phyloP scores from a whole-genome alignment of 2,888 invertebrate genomes.

The Drosophila imparisetae region DNA sequence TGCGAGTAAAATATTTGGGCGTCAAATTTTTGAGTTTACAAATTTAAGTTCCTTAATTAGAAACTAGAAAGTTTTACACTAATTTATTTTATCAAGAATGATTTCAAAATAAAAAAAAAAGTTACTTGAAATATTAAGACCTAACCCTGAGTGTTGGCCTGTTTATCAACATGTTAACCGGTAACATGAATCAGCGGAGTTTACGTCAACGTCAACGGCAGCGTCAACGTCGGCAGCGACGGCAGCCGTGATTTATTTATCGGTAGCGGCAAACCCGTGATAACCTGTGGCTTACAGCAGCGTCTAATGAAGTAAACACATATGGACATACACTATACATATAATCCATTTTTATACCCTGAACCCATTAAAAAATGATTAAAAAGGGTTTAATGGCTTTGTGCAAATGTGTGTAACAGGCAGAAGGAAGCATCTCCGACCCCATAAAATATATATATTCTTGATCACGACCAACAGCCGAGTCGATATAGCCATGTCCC shows the following conservation, averaged over 20 bases:
- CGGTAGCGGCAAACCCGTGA: constrained; percentile 60
- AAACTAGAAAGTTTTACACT: not conserved
- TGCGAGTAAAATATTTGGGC: not conserved
- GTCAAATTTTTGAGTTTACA: not conserved
- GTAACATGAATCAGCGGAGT: constrained; percentile 37
- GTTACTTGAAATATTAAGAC: not conserved
- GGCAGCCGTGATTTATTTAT: constrained; percentile 57
- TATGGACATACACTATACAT: not conserved
- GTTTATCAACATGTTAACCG: constrained; percentile 8
- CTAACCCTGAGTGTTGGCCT: not conserved
- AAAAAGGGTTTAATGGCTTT: too few species aligned
- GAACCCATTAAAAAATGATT: too few species aligned
- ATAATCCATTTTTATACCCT: not conserved
- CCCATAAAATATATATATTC: too few species aligned
- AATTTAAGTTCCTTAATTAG: not conserved
- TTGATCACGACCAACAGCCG: too few species aligned
- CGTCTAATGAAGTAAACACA: constrained; percentile 35
- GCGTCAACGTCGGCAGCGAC: constrained; percentile 3
- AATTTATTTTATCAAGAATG: not conserved
- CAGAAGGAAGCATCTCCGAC: too few species aligned
- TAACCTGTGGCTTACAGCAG: constrained; percentile 40
- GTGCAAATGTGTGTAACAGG: too few species aligned
- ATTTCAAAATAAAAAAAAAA: not conserved
- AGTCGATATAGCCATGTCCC: too few species aligned
- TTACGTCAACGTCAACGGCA: not conserved